These are phyloP conservation scores for Temnopleurus reevesii DNA, from an alignment of 53 echinoderm and acorn worm genomes.

Conservation along the genomic window DNA sequence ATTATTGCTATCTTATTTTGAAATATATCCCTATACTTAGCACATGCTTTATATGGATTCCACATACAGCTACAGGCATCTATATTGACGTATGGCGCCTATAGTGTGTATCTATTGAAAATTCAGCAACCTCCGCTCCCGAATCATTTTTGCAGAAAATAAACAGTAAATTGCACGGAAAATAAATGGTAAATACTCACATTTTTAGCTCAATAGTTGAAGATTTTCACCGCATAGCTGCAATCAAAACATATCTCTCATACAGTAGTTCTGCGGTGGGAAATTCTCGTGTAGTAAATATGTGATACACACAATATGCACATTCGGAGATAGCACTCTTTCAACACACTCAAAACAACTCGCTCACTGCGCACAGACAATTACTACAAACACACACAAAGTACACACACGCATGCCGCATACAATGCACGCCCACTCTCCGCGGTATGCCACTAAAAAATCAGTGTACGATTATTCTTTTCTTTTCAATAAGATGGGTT, in stretches of 20 bases:
- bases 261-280: neutral
- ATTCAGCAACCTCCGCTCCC: no score
- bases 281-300: neutral
- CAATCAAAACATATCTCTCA: neutral
- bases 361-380: slow-evolving; percentile 31
- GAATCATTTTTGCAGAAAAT: neutral
- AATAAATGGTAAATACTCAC: neutral
- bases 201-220: neutral
- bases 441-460: neutral
- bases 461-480: neutral
- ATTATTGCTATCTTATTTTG: no score
- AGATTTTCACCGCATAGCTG: neutral
- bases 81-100: no score
- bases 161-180: neutral
- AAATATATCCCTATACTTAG: no score
- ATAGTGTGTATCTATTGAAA: no score
- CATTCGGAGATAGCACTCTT: neutral
- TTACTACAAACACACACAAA: neutral
- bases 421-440: neutral
- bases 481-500: no score
- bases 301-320: neutral
- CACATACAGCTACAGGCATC: no score
- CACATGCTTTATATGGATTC: no score
- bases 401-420: neutral
- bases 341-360: slow-evolving; percentile 11